phyloP scores from a whole-genome alignment of 2,797 vertebrate species.

The Craterocephalus amniculus region DNA sequence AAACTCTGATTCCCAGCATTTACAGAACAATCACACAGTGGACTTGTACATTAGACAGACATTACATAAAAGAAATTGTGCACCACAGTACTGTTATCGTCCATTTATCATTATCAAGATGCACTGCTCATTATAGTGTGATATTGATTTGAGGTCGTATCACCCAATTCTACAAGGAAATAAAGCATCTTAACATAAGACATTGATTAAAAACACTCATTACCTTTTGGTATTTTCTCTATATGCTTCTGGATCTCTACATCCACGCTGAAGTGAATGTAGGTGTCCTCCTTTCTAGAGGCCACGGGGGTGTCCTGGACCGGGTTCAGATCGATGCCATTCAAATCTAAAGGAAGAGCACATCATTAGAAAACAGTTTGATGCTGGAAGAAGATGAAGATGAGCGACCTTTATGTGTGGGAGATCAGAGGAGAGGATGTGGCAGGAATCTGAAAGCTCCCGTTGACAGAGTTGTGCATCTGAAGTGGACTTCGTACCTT shows the following conservation, averaged over 20 bases:
- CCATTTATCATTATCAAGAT: no score
- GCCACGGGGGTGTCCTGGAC: constrained; percentile 96
- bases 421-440: not conserved
- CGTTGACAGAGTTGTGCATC: no score
- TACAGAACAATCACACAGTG: no score
- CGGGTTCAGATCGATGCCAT: constrained; percentile 93
- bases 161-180: no score
- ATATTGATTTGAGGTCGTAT: no score
- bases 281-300: constrained; percentile 93
- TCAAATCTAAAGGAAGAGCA: constrained; percentile 85
- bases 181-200: no score
- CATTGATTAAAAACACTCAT: not conserved
- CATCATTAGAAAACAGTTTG: not conserved
- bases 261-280: constrained; percentile 94
- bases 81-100: no score
- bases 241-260: constrained; percentile 97
- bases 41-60: no score
- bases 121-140: no score
- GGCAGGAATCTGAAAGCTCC: constrained; percentile 17
- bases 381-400: not conserved
- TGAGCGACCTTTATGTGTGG: not conserved
- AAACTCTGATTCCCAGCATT: no score
- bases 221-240: constrained; percentile 97
- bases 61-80: no score
- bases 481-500: constrained; percentile 82